Evolutionary conservation across 2,797 vertebrate species (phyloP).

Genomic region (Halcyon leucocephala): DNA sequence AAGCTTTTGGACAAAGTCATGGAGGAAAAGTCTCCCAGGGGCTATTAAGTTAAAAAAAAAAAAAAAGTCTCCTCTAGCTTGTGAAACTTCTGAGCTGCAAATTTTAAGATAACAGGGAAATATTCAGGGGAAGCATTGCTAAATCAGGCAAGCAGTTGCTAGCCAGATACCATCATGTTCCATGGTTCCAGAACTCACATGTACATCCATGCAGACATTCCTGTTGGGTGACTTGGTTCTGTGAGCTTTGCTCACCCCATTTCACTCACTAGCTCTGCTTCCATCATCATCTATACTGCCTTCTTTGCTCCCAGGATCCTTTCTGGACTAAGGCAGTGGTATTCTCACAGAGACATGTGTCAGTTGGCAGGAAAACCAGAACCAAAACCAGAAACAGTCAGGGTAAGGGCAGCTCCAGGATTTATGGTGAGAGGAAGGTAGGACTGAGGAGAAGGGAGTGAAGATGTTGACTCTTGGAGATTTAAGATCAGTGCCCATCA

Average conservation of each 20-base stretch:
- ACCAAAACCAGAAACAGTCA: neutral
- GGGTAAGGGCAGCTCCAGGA: neutral
- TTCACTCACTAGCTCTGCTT: neutral
- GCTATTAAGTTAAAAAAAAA: neutral
- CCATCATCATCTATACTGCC: neutral
- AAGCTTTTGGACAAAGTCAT: neutral
- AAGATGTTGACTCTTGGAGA: neutral
- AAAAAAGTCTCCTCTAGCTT: neutral
- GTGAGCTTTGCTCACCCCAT: neutral
- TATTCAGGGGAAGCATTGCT: neutral
- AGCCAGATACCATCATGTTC: neutral
- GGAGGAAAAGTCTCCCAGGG: neutral
- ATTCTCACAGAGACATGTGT: neutral
- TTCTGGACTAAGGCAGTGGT: neutral
- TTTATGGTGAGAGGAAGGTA: neutral
- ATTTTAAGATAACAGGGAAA: neutral
- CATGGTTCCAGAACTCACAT: neutral
- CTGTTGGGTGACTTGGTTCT: accelerated
- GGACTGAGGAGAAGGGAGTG: neutral
- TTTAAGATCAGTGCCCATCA: neutral
- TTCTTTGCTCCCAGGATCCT: neutral
- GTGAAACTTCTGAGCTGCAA: neutral
- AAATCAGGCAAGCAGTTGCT: neutral
- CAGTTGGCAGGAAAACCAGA: neutral
- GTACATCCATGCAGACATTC: neutral